Evolutionary conservation across 2,888 invertebrate species (phyloP).

Genomic region (Theretra japonica): DNA sequence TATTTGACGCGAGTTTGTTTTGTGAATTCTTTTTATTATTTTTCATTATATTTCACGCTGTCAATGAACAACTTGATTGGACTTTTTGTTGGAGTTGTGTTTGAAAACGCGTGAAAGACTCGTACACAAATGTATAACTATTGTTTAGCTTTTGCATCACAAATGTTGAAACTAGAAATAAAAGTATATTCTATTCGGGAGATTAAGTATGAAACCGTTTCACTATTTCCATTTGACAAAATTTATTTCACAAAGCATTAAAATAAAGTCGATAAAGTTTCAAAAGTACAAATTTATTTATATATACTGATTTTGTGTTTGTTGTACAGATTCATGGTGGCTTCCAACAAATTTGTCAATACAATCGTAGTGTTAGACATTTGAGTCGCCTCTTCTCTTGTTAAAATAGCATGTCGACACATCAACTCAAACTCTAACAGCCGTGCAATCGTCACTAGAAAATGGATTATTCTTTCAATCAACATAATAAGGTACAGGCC

Average conservation of each 20-base stretch:
- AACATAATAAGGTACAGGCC: slow-evolving; percentile 56
- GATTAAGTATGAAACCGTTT: not conserved
- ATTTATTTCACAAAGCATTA: slow-evolving; percentile 1
- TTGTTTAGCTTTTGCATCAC: not conserved
- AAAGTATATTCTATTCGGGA: not conserved
- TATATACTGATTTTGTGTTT: not conserved
- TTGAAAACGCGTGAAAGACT: not conserved
- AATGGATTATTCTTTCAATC: slow-evolving; percentile 59
- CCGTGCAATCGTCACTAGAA: slow-evolving; percentile 56
- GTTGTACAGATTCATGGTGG: not conserved
- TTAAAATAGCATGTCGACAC: slow-evolving; percentile 68
- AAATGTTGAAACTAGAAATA: not conserved
- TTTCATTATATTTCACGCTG: slow-evolving; percentile 39
- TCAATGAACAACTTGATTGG: slow-evolving; percentile 40
- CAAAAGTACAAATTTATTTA: not conserved
- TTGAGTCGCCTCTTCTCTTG: slow-evolving; percentile 46
- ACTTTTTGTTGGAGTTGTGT: slow-evolving; percentile 33
- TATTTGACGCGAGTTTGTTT: slow-evolving; percentile 51
- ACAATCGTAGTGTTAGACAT: slow-evolving; percentile 37
- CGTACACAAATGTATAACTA: not conserved
- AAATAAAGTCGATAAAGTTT: not conserved
- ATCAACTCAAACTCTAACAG: slow-evolving; percentile 70
- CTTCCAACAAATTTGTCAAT: slow-evolving; percentile 14
- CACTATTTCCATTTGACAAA: not conserved
- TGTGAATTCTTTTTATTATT: slow-evolving; percentile 53